Base-by-base conservation (phyloP, 2,797 vertebrate genomes). In the Catamblyrhynchus diadema region DNA sequence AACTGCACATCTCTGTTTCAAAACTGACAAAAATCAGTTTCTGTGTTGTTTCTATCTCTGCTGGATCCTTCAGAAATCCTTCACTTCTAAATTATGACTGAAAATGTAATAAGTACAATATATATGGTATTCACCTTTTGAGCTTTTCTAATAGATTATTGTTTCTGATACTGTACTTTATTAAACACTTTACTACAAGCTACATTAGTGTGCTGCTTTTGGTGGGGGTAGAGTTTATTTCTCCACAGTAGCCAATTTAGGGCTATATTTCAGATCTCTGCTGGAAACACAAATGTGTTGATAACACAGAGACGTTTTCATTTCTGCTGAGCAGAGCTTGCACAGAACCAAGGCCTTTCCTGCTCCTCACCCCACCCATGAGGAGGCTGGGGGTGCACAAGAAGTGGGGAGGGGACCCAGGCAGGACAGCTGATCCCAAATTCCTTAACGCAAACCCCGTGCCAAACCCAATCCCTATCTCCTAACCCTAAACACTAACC, bases 161-260 rank as follows among this genome's bases (percentile, higher is more conserved):
- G 95, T 97, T 96, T 97, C 95, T 94, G 96, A 95, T 85, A 93
- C 90, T 97, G 88, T 95, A 95, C 94, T 97, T 96, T 96, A 97
- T 97, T 97, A 97, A 97, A 97, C 91, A 96, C 90, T 97, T 97
- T 95, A 92, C 94, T 96, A 97, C 95, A 97, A 96, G 93, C 94
- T 88, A 91, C 51, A 78, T 74, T 69, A 54, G 59, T 61, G 71
- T 91, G 59, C 47, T 87, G 72, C 47, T 91, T 77, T 87, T 82
- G 78, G 78, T 42, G 65, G 71, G 71, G 21, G 24, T 48, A 66
- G 66, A 41, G 20, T 48, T 71, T 30, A 8, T 82, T 77, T 66
- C 71, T 77, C 21, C 51, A 23, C 22, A 77, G 51, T 18, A 37
- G 20, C 64, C 42, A 48, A 2, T 44, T 30, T 0, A 56, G 33